Conservation (phyloP, 2,888 invertebrate genomes). For the Stenodema calcarata region DNA sequence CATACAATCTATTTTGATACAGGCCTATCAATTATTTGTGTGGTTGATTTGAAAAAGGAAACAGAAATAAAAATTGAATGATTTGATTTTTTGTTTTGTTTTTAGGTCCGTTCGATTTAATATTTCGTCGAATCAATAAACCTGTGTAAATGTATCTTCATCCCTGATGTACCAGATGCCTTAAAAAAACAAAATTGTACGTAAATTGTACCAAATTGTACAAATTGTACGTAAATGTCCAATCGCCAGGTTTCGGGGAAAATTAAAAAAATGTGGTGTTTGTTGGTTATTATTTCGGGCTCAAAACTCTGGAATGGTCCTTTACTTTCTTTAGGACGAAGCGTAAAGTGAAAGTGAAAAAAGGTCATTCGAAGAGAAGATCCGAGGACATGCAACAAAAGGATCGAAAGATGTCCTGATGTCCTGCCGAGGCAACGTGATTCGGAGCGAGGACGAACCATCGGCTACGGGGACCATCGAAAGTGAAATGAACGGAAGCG, state of each 20-base stretch:
- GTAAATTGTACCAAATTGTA: no score
- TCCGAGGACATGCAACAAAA: not conserved
- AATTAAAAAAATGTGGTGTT: no score
- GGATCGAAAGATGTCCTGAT: not conserved
- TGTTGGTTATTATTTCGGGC: no score
- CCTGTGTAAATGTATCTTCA: conserved; percentile 53
- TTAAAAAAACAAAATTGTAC: no score
- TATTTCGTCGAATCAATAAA: not conserved
- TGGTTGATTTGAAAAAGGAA: not conserved
- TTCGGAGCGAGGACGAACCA: not conserved
- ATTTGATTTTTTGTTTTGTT: no score
- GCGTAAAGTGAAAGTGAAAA: not conserved
- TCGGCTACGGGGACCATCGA: not conserved
- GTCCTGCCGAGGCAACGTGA: not conserved
- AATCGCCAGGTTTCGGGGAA: no score
- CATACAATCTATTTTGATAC: not conserved
- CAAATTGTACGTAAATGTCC: no score
- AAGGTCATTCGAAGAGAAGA: not conserved
- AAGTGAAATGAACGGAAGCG: not conserved
- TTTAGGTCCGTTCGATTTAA: not conserved
- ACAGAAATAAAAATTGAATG: not conserved
- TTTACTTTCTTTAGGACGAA: no score
- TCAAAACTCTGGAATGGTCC: no score
- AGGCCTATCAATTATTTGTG: not conserved
- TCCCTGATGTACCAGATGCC: conserved; percentile 54